These are phyloP conservation scores for Nothobranchius kuhntae DNA, from an alignment of 2,113 vertebrate species.

Conservation along the genomic window DNA sequence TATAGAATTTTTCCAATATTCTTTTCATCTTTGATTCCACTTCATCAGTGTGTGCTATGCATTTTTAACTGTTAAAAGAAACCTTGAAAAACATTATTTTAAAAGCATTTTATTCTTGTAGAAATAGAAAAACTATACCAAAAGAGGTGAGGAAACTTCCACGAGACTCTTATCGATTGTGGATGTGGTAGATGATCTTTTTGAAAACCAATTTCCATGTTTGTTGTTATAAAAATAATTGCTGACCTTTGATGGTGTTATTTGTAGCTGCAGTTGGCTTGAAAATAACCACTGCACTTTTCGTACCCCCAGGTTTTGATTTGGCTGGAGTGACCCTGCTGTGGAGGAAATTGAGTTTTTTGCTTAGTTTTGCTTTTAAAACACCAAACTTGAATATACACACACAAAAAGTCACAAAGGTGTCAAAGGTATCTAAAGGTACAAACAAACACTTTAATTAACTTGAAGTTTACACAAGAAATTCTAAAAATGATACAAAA, in stretches of 20 bases:
- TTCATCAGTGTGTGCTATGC: neutral
- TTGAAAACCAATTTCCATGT: slow-evolving; percentile 16
- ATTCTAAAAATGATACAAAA: no score
- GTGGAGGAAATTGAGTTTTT: slow-evolving; percentile 20
- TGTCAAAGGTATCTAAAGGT: neutral
- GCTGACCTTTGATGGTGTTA: slow-evolving; percentile 38
- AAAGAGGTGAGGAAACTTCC: neutral
- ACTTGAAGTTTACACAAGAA: no score
- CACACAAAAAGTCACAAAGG: slow-evolving; percentile 4
- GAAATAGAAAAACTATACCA: neutral
- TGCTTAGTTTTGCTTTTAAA: slow-evolving; percentile 16
- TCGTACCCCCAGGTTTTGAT: slow-evolving; percentile 13
- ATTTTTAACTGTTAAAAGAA: neutral
- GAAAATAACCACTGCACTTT: slow-evolving; percentile 16
- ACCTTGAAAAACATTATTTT: neutral
- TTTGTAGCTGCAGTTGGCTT: slow-evolving; percentile 18
- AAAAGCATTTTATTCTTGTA: neutral
- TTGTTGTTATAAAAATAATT: slow-evolving; percentile 25
- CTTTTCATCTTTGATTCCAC: neutral
- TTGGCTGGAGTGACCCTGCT: slow-evolving; percentile 18
- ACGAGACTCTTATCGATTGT: neutral
- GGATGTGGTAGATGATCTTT: neutral
- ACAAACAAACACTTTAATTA: neutral
- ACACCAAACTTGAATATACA: slow-evolving; percentile 1
- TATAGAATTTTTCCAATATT: neutral